Conservation (phyloP, 1,140 invertebrate genomes). For the Acyrthosiphon pisum region DNA sequence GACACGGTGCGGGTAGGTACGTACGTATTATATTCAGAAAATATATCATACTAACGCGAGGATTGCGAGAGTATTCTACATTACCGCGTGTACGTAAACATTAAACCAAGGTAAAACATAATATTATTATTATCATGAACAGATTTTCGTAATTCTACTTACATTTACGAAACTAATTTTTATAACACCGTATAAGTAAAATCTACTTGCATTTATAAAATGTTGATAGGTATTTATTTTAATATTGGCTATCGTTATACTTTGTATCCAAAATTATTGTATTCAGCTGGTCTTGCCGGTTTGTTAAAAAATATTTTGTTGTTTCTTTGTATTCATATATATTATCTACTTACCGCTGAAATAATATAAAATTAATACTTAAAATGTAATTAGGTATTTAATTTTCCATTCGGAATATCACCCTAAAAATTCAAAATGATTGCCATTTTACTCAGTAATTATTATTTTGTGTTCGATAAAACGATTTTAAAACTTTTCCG, state of each 20-base stretch:
- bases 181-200: not conserved
- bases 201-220: not conserved
- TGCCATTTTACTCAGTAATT: not conserved
- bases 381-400: not conserved
- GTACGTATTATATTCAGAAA: not conserved
- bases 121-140: not conserved
- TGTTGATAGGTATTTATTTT: not conserved
- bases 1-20: not conserved
- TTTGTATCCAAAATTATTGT: not conserved
- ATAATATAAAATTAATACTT: not conserved
- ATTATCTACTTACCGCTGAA: not conserved
- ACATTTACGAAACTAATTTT: not conserved
- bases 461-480: not conserved
- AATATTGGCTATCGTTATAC: not conserved
- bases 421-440: not conserved
- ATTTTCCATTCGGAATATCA: not conserved
- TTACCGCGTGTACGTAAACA: not conserved
- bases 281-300: not conserved
- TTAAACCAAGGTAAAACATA: not conserved
- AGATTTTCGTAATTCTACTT: not conserved
- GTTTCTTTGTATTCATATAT: not conserved
- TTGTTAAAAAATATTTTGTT: not conserved
- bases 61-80: not conserved
- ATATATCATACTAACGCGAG: not conserved
- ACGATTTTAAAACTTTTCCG: not conserved